Base-by-base conservation (phyloP, 2,797 vertebrate species). In the Sebastes aleutianus region DNA sequence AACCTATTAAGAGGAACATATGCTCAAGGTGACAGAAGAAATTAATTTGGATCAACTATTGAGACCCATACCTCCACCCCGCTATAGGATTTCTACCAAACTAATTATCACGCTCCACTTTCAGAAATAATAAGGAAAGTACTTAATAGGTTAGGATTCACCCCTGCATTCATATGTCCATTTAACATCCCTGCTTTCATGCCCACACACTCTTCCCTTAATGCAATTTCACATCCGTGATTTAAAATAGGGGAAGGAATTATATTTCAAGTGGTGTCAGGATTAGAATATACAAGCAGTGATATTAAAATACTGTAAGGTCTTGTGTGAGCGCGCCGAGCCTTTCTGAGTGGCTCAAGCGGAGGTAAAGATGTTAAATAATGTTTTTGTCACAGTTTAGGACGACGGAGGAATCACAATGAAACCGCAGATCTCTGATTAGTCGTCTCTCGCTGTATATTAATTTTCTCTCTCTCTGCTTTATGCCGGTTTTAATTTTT, bases 51-150 rank as follows among this genome's bases (percentile, higher is more conserved):
- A 88, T 94, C 90, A 93, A 94, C 92, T 93, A 94, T 93, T 92
- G 90, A 94, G 93, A 93, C 91, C 89, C 89, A 91, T 92, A 91
- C 92, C 89, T 93, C 89, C 87, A 91, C 92, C 90, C 92, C 18
- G 58, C 90, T 93, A 93, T 93, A 94, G 93, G 92, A 94, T 93
- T 93, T 92, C 92, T 64, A 91, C 89, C 92, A 91, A 94, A 93
- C 92, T 94, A 94, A 95, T 95, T 95, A 95, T 93, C 92, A 94
- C 86, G 92, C 93, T 94, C 92, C 90, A 95, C 93, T 94, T 95
- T 94, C 92, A 94, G 91, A 92, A 94, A 94, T 94, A 95, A 95
- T 94, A 95, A 93, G 91, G 82, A 90, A 93, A 94, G 93, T 92
- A 89, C 92, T 93, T 95, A 95, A 95, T 94, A 93, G 94, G 92